Conservation (phyloP, 2,113 vertebrate genomes). For the Ammodramus savannarum region DNA sequence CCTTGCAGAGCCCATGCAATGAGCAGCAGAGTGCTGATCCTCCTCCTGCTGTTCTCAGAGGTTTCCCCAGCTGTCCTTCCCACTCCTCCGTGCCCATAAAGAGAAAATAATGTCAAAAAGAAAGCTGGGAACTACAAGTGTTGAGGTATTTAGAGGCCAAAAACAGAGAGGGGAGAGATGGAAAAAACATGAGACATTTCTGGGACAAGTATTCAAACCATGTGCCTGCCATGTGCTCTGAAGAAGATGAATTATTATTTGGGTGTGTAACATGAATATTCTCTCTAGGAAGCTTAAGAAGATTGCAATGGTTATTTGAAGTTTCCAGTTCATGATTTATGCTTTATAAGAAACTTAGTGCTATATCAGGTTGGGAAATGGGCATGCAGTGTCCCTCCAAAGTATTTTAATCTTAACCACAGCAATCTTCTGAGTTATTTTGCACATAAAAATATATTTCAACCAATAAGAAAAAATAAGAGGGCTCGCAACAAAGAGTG, state of each 20-base stretch:
- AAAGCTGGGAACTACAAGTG: neutral
- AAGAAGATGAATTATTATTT: neutral
- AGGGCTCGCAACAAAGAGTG: neutral
- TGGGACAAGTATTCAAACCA: neutral
- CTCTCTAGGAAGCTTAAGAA: neutral
- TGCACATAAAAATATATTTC: neutral
- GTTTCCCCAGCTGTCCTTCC: neutral
- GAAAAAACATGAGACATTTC: neutral
- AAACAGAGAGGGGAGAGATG: neutral
- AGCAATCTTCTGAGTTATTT: neutral
- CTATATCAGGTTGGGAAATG: neutral
- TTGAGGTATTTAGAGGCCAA: neutral
- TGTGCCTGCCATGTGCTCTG: neutral
- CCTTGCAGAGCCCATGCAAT: accelerated
- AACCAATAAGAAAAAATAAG: neutral
- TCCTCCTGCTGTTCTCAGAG: neutral
- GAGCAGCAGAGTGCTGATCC: neutral
- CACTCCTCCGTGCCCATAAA: neutral
- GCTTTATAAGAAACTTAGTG: neutral
- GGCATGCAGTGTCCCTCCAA: accelerated
- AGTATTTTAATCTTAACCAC: neutral
- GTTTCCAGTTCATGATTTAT: neutral
- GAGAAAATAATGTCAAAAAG: neutral
- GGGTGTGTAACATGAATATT: neutral
- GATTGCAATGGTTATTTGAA: neutral